Evolutionary conservation across 2,113 vertebrate genomes (phyloP), one percentile per base, ranked within the genome.

Genomic region (Ceyx melanurus): DNA sequence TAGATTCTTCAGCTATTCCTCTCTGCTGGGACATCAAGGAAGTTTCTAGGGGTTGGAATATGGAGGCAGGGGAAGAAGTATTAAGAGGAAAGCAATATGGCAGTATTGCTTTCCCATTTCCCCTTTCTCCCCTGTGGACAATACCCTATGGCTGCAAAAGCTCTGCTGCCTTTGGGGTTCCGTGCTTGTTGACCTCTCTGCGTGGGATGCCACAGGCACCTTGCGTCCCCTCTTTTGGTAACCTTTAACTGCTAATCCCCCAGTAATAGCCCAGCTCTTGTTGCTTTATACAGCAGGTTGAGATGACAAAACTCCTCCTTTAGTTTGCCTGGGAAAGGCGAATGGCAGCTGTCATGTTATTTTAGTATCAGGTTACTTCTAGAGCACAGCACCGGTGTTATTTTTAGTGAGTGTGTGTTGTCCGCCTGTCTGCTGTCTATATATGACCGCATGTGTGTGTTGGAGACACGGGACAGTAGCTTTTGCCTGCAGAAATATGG

Each of bases 301-400:
- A 42, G 50, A 19, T 76, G 48, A 84, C 43, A 72, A 20, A 89
- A 67, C 20, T 85, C 45, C 65, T 76, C 65, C 87, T 65, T 68
- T 78, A 73, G 29, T 70, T 86, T 11, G 76, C 75, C 86, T 77
- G 92, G 71, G 78, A 93, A 86, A 93, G 95, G 95, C 66, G 37
- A 95, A 72, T 88, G 82, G 85, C 92, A 92, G 81, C 82, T 92
- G 89, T 96, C 90, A 31, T 73, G 53, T 67, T 92, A 15, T 64
- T 75, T 92, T 92, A 92, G 81, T 50, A 77, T 94, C 75, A 70
- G 46, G 40, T 86, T 94, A 43, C 89, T 54, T 92, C 46, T 91
- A n/a, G 86, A 89, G 79, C 2, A 2, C 51, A 43, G 48, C 12
- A 23, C 70, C 3, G n/a, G 43, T 68, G 86, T 82, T 96, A 81